These are phyloP conservation scores for Chlorodrepanis virens DNA, from an alignment of 2,113 vertebrate genomes.

Conservation along the genomic window DNA sequence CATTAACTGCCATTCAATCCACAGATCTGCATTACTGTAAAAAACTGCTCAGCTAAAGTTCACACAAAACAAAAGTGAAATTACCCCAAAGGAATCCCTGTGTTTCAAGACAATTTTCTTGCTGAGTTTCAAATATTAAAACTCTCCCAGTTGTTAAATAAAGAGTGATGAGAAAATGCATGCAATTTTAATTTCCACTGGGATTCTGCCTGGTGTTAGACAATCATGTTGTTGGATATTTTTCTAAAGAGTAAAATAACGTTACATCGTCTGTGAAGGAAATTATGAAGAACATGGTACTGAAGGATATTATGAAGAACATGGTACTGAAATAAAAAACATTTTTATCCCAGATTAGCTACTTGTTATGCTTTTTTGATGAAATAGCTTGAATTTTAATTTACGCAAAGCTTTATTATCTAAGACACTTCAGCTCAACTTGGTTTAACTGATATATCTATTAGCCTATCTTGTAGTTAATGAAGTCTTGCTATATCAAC, in stretches of 20 bases:
- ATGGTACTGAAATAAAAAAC: conserved; percentile 15
- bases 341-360: conserved; percentile 17
- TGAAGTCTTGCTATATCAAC: not conserved
- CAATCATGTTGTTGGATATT: conserved; percentile 52
- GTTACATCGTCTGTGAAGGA: not conserved
- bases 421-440: not conserved
- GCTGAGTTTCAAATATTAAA: conserved; percentile 61
- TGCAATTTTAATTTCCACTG: conserved; percentile 66
- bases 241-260: conserved; percentile 49
- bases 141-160: conserved; percentile 65
- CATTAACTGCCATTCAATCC: not conserved
- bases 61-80: conserved; percentile 40
- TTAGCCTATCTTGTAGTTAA: not conserved
- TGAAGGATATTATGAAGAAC: conserved; percentile 19
- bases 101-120: conserved; percentile 62
- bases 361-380: conserved; percentile 18
- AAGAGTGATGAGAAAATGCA: conserved; percentile 63
- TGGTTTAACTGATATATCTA: conserved; percentile 13
- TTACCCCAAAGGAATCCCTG: conserved; percentile 60
- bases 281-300: not conserved
- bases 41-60: conserved; percentile 22
- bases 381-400: conserved; percentile 18
- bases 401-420: conserved; percentile 14
- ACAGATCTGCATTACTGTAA: not conserved
- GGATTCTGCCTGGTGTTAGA: conserved; percentile 56